Evolutionary conservation across 2,113 vertebrate species (phyloP), one percentile per base, ranked within the genome.

Genomic region (Emydocephalus ijimae): DNA sequence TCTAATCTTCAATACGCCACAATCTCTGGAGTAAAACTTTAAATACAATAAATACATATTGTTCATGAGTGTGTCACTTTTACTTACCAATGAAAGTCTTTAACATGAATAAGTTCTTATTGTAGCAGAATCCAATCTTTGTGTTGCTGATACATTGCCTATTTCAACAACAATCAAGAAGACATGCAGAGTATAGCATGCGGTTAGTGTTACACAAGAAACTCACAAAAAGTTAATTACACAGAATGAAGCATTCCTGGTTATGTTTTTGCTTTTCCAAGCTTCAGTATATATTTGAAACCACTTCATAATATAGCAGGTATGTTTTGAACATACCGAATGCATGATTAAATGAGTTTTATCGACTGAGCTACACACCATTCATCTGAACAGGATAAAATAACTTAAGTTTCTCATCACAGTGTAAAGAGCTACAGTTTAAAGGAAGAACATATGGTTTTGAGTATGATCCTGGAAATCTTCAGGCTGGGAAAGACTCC

Each of bases 61-160:
- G 34, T 69, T 57, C 54, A 92, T 48, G 48, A 64, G 55, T 86
- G 14, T 52, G 59, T 64, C 92, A 55, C 59, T 94, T 94, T 96
- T 97, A 98, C 98, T 98, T 97, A 98, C 98, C 98, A 94, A 90
- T 93, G 96, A 96, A 96, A 89, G 95, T 95, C 97, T 97, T 98
- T 98, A 99, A 98, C 99, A 99, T 97, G 99, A 99, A 98, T 99
- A 99, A 96, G 99, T 99, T 98, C 99, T 98, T 98, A 99, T 98
- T 95, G 99, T 98, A 94, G 98, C 98, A 94, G 99, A 98, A 96
- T 99, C 99, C 98, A 99, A 97, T 98, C 99, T 98, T 98, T 99
- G 99, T 96, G 98, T 97, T 97, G 97, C 98, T 97, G 98, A 98
- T 97, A 98, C 97, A 97, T 96, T 98, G 97, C 98, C 99, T 99